phyloP scores from a whole-genome alignment of 2,888 invertebrate species.

The Agonum fuliginosum region DNA sequence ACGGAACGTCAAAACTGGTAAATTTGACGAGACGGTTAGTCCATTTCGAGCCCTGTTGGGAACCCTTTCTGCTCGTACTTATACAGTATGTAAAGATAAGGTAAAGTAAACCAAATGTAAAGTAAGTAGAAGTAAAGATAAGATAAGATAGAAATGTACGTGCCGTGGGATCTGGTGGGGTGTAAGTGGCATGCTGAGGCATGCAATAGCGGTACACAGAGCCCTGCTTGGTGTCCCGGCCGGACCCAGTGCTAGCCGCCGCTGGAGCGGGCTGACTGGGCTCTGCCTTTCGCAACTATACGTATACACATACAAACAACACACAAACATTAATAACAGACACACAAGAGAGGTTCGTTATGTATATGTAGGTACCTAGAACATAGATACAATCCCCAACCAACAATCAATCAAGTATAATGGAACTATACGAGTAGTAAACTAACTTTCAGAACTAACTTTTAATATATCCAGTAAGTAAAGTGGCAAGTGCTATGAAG shows the following conservation, averaged over 20 bases:
- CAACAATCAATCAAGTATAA: too few species aligned
- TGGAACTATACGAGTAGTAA: too few species aligned
- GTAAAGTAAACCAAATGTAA: too few species aligned
- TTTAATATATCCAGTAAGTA: too few species aligned
- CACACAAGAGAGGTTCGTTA: constrained; percentile 30
- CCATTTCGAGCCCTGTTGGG: too few species aligned
- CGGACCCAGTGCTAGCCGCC: constrained; percentile 67
- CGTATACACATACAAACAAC: constrained; percentile 67
- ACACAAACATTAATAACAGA: constrained; percentile 53
- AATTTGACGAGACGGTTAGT: too few species aligned
- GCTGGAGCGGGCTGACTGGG: constrained; percentile 70
- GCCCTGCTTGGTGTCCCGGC: constrained; percentile 72
- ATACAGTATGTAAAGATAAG: constrained; percentile 31
- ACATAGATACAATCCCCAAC: not conserved
- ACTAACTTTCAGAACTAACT: too few species aligned
- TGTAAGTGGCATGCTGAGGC: constrained; percentile 78
- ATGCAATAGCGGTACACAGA: constrained; percentile 77
- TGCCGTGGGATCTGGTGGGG: constrained; percentile 78
- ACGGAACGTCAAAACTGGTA: too few species aligned
- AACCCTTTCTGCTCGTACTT: not conserved
- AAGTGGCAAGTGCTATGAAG: too few species aligned
- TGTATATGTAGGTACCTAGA: too few species aligned
- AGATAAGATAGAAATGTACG: constrained; percentile 72
- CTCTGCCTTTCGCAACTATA: constrained; percentile 73
- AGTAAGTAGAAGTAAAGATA: constrained; percentile 54